phyloP scores from a whole-genome alignment of 2,888 invertebrate species.

The Pandemis corylana region DNA sequence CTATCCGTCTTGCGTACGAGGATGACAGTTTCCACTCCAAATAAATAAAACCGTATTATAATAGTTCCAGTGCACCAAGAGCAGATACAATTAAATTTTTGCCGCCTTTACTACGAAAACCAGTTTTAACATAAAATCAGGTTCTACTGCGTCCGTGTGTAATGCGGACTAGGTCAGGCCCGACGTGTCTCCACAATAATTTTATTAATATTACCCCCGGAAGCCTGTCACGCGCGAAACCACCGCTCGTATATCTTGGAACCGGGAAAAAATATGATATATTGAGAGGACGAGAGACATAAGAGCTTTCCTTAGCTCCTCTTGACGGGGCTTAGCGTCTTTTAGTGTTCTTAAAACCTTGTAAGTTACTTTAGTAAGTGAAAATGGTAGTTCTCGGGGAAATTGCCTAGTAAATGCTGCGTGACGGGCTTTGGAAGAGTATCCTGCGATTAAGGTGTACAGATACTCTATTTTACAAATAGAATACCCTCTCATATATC shows the following conservation, averaged over 20 bases:
- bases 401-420: neutral
- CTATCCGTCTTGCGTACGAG: too few species aligned
- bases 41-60: too few species aligned
- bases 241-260: constrained; percentile 78
- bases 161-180: constrained; percentile 65
- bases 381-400: constrained; percentile 38
- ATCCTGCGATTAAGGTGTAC: neutral
- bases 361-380: constrained; percentile 55
- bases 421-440: neutral
- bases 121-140: neutral
- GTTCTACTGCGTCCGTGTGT: constrained; percentile 10
- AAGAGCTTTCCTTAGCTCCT: constrained; percentile 75
- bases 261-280: constrained; percentile 82
- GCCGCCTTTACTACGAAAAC: neutral
- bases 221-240: constrained; percentile 82
- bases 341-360: constrained; percentile 68
- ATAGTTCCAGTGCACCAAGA: too few species aligned
- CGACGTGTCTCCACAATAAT: constrained; percentile 82
- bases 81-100: too few species aligned
- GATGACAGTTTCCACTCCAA: too few species aligned
- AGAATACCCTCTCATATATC: too few species aligned
- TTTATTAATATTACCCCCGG: constrained; percentile 83
- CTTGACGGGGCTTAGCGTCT: constrained; percentile 71
- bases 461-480: neutral
- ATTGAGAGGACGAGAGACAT: constrained; percentile 80